These are phyloP conservation scores for Eledone cirrhosa DNA, from an alignment of 2,888 invertebrate genomes.

Conservation along the genomic window DNA sequence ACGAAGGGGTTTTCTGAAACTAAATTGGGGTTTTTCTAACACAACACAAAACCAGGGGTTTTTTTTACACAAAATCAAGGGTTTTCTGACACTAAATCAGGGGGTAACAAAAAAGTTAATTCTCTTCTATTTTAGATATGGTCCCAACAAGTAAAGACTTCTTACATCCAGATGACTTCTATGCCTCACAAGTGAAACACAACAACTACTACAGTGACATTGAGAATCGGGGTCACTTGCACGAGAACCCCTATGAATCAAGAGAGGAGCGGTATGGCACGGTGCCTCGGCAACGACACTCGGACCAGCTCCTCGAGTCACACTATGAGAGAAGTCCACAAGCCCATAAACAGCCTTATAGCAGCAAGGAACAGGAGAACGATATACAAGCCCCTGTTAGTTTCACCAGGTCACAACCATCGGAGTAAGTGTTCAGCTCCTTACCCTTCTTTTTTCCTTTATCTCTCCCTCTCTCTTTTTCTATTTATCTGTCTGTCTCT, in stretches of 20 bases:
- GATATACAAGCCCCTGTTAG: slow-evolving; percentile 35
- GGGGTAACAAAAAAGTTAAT: too few relatives aligned
- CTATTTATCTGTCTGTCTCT: too few relatives aligned
- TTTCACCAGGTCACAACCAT: slow-evolving; percentile 40
- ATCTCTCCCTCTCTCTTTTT: too few relatives aligned
- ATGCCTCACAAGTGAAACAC: slow-evolving; percentile 31
- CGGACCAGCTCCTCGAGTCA: neutral
- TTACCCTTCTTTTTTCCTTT: neutral
- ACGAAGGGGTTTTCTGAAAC: too few relatives aligned
- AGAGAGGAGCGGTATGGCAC: slow-evolving; percentile 36
- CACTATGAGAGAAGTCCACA: slow-evolving; percentile 31
- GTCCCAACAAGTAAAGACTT: slow-evolving; percentile 39
- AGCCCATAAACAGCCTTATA: slow-evolving; percentile 8
- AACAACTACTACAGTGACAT: slow-evolving; percentile 54
- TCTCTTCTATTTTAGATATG: too few relatives aligned
- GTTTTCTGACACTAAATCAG: too few relatives aligned
- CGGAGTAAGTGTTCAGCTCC: slow-evolving; percentile 41
- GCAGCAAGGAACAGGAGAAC: neutral
- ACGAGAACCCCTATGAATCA: slow-evolving; percentile 12
- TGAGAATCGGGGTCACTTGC: slow-evolving; percentile 16
- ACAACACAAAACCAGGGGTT: too few relatives aligned
- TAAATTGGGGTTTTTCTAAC: too few relatives aligned
- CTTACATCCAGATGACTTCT: slow-evolving; percentile 39
- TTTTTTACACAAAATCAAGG: too few relatives aligned
- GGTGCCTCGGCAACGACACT: slow-evolving; percentile 28